Conservation (phyloP, 2,113 vertebrate species). For the Apus apus region DNA sequence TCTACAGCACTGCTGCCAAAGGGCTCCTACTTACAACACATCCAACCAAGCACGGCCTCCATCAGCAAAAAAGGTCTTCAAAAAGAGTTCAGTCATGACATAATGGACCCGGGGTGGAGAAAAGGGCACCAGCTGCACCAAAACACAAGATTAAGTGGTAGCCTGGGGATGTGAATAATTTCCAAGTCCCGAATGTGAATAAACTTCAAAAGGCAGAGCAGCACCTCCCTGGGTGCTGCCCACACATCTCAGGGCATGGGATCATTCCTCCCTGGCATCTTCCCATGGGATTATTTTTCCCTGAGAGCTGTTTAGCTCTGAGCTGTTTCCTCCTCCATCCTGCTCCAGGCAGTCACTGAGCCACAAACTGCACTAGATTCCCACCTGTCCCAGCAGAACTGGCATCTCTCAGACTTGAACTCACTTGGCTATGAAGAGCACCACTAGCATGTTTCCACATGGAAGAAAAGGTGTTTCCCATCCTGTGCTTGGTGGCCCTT, state of each 20-base stretch:
- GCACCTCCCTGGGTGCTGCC: background rate
- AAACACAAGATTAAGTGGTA: background rate
- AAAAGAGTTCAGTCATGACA: conserved; percentile 49
- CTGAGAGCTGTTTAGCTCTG: fast-evolving
- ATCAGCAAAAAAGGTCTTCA: conserved; percentile 77
- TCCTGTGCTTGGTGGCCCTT: background rate
- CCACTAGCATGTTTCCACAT: background rate
- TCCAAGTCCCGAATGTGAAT: background rate
- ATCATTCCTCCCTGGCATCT: background rate
- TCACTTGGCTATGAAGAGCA: background rate
- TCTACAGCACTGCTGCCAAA: background rate
- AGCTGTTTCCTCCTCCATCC: background rate
- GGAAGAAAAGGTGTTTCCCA: background rate
- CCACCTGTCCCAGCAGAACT: background rate
- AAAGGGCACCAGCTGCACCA: conserved; percentile 85
- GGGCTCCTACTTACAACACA: conserved; percentile 38
- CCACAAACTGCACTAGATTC: background rate
- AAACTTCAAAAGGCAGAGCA: background rate
- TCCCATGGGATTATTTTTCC: background rate
- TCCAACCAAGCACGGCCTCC: conserved; percentile 51
- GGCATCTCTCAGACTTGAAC: background rate
- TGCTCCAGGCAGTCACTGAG: background rate
- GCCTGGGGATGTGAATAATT: background rate
- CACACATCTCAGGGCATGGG: background rate
- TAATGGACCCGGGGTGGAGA: conserved; percentile 63